These are phyloP conservation scores for Hirtodrosophila confusa DNA, from an alignment of 2,888 invertebrate genomes.

Conservation along the genomic window DNA sequence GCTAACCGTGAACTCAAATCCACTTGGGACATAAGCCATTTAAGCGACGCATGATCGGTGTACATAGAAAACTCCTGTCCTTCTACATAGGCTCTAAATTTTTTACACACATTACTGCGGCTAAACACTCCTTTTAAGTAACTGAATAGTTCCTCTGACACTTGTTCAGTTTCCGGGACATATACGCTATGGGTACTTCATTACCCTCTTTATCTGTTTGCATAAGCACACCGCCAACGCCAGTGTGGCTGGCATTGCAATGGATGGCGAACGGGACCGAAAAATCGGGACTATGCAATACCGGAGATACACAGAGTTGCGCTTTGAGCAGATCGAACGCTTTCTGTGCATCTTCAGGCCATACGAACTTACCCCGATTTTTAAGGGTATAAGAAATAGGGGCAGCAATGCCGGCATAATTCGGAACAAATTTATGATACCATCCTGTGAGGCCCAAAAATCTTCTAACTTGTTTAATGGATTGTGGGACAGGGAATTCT, in stretches of 20 bases:
- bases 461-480: no score
- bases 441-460: no score
- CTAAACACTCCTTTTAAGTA: constrained; percentile 11
- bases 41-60: constrained; percentile 21
- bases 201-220: background rate
- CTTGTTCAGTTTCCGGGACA: background rate
- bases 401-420: background rate
- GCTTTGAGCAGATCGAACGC: no score
- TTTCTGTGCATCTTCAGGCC: no score
- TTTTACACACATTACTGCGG: no score
- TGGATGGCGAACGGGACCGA: background rate
- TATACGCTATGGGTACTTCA: background rate
- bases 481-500: no score
- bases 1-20: constrained; percentile 7
- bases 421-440: no score
- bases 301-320: background rate
- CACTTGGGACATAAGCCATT: constrained; percentile 21
- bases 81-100: constrained; percentile 17
- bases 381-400: no score
- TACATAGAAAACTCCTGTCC: constrained; percentile 11
- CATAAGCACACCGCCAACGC: constrained; percentile 5
- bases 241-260: constrained; percentile 12
- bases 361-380: no score
- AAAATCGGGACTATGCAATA: constrained; percentile 12
- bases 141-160: constrained; percentile 2